Evolutionary conservation across 2,888 invertebrate genomes (phyloP).

Genomic region (Lochmaea crataegi): DNA sequence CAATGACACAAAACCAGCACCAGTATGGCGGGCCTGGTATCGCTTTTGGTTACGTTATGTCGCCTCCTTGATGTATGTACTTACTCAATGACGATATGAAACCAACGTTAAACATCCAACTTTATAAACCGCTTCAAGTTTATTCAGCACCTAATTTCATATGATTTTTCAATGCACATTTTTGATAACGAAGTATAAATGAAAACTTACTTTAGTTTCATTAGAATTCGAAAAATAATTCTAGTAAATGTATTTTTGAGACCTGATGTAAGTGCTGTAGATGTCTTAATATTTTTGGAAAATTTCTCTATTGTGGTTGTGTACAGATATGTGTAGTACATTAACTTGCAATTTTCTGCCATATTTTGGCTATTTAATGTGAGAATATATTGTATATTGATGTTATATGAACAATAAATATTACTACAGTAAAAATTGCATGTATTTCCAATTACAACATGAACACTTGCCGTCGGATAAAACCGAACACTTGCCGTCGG

Average conservation of each 20-base stretch:
- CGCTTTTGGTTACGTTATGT: no score
- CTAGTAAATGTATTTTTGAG: slow-evolving; percentile 15
- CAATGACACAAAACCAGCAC: no score
- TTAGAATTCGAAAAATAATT: slow-evolving; percentile 13
- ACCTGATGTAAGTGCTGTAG: slow-evolving; percentile 30
- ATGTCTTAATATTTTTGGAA: slow-evolving; percentile 36
- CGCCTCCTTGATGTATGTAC: no score
- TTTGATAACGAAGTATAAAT: slow-evolving; percentile 5
- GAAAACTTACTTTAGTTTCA: no score
- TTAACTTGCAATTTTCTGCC: slow-evolving; percentile 32
- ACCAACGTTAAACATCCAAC: no score
- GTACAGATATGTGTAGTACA: slow-evolving; percentile 39
- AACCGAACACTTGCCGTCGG: no score
- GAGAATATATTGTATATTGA: slow-evolving; percentile 45
- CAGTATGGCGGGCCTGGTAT: no score
- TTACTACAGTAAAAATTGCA: slow-evolving; percentile 17
- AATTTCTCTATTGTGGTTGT: slow-evolving; percentile 40
- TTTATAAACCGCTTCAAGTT: no score
- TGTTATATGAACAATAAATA: slow-evolving; percentile 45
- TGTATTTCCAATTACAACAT: not conserved
- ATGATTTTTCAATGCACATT: no score
- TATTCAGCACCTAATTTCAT: no score
- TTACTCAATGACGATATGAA: no score
- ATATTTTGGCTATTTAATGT: slow-evolving; percentile 28
- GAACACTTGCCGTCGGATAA: no score